phyloP scores from a whole-genome alignment of 2,113 vertebrate genomes.

The Empidonax alnorum region DNA sequence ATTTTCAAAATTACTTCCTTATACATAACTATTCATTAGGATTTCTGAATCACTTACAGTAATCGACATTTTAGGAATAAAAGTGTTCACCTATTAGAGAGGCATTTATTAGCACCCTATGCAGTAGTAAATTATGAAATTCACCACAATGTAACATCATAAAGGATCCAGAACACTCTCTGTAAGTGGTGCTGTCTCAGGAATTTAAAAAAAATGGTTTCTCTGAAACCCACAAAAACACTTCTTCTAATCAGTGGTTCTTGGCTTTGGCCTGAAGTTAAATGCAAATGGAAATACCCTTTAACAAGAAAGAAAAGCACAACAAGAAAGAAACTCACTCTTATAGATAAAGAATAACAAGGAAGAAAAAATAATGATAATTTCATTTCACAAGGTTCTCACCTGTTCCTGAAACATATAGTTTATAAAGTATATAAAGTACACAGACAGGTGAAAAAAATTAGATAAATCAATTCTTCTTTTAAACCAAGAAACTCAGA shows the following conservation, averaged over 20 bases:
- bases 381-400: not conserved
- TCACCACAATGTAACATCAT: not conserved
- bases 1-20: conserved; percentile 33
- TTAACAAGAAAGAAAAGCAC: not conserved
- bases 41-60: conserved; percentile 25
- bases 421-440: not conserved
- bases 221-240: not conserved
- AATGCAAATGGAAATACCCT: not conserved
- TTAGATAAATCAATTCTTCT: not conserved
- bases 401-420: not conserved
- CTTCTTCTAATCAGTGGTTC: not conserved
- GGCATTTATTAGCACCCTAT: not conserved
- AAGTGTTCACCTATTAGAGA: not conserved
- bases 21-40: not conserved
- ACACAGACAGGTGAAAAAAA: not conserved
- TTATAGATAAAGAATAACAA: not conserved
- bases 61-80: not conserved
- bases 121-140: not conserved
- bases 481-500: not conserved
- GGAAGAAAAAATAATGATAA: not conserved
- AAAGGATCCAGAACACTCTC: not conserved
- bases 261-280: not conserved
- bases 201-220: not conserved
- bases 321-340: not conserved
- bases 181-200: not conserved